Conservation (phyloP, 2,888 invertebrate genomes). For the Uloborus plumipes region DNA sequence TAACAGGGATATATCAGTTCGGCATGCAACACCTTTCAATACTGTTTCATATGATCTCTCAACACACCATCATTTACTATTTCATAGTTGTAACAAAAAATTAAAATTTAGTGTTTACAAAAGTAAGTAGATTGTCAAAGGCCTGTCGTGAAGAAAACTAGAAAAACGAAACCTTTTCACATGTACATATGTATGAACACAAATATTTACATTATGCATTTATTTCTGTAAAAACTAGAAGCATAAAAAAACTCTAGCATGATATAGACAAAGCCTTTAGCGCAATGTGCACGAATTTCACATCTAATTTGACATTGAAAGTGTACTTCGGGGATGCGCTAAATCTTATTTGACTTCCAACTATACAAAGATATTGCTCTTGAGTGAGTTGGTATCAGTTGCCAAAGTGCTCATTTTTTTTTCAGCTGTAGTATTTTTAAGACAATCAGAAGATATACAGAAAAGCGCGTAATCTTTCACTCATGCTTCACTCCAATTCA, state of each 20-base stretch:
- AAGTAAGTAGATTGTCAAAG: conserved; percentile 65
- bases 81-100: conserved; percentile 48
- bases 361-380: conserved; percentile 65
- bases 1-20: not conserved
- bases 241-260: conserved; percentile 62
- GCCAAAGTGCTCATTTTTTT: conserved; percentile 52
- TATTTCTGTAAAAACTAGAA: conserved; percentile 65
- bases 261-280: conserved; percentile 64
- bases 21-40: conserved; percentile 13
- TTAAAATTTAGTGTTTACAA: conserved; percentile 60
- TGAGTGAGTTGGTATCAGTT: conserved; percentile 56
- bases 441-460: conserved; percentile 50
- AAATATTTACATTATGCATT: conserved; percentile 64
- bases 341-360: conserved; percentile 55
- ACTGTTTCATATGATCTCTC: conserved; percentile 43
- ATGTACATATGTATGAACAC: conserved; percentile 64
- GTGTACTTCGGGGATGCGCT: conserved; percentile 61
- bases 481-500: conserved; percentile 34
- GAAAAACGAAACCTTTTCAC: conserved; percentile 53
- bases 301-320: conserved; percentile 63
- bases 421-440: conserved; percentile 36
- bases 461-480: conserved; percentile 43
- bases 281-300: conserved; percentile 63
- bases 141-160: conserved; percentile 58
- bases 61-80: conserved; percentile 37